phyloP scores from a whole-genome alignment of 2,113 vertebrate genomes.

The Oplegnathus fasciatus region DNA sequence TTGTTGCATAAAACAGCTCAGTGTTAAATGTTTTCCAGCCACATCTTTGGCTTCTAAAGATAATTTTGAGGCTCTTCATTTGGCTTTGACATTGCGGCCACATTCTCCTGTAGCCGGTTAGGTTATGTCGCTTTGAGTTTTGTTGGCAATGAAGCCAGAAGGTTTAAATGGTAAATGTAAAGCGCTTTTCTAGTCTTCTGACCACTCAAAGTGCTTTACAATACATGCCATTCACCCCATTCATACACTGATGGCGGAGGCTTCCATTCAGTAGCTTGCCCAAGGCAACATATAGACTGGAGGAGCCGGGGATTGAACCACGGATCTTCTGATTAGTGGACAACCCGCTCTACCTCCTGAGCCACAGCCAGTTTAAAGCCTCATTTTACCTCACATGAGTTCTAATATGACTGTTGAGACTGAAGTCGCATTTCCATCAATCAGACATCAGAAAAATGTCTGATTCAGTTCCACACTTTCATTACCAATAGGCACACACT shows the following conservation, averaged over 20 bases:
- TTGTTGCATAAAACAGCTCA: not conserved
- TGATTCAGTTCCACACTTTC: not conserved
- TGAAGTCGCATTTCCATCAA: not conserved
- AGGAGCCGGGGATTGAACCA: no score
- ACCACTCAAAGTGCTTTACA: no score
- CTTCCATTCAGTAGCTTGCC: no score
- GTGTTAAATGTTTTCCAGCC: not conserved
- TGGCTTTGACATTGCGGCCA: conserved; percentile 43
- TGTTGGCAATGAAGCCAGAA: not conserved
- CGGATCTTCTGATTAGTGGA: no score
- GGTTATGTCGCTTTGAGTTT: conserved; percentile 42
- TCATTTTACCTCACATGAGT: not conserved
- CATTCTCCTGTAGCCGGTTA: not conserved
- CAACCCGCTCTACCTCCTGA: no score
- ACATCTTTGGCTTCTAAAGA: conserved; percentile 24
- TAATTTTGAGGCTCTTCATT: conserved; percentile 19
- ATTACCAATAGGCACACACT: not conserved
- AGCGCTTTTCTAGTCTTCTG: no score
- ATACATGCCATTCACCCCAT: no score
- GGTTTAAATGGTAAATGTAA: no score
- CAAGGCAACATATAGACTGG: no score
- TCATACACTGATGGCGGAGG: no score
- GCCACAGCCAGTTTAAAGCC: no score
- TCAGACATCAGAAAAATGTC: not conserved
- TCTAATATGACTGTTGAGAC: not conserved